Percentiles rank a stretch among this genome's conserved stretches.
Evolutionary conservation across 2,113 vertebrate species (phyloP).

Genomic region (Podarcis cretensis): DNA sequence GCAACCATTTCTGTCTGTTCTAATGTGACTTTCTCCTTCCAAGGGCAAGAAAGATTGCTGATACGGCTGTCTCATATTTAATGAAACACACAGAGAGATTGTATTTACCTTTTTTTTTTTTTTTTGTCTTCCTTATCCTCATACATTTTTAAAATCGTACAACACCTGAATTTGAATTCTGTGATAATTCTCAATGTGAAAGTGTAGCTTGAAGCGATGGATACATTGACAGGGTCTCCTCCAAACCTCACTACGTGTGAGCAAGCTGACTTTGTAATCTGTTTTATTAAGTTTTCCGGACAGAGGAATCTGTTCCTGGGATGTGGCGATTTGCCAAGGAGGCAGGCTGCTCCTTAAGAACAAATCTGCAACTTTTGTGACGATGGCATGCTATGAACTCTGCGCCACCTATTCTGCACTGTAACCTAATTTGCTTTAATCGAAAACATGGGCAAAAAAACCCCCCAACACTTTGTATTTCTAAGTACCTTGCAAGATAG

Average conservation of each 20-base stretch:
- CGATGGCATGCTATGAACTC: neutral
- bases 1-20: constrained; percentile 11
- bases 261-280: constrained; percentile 40
- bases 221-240: neutral
- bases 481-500: neutral
- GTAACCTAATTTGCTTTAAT: constrained; percentile 6
- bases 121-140: constrained; percentile 34
- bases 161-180: constrained; percentile 29
- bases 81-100: neutral
- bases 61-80: constrained; percentile 22
- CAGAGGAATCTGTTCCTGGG: constrained; percentile 15
- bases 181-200: constrained; percentile 36
- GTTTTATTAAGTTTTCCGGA: constrained; percentile 43
- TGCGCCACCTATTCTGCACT: neutral
- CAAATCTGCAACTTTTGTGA: neutral
- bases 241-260: neutral
- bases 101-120: constrained; percentile 25
- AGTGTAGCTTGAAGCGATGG: neutral
- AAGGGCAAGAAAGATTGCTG: constrained; percentile 33
- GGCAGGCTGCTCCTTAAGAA: neutral
- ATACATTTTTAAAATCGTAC: constrained; percentile 25
- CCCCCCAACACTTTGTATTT: neutral
- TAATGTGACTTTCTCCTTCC: constrained; percentile 34
- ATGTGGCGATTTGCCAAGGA: constrained; percentile 35
- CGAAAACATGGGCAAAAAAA: neutral